A percentile compares a stretch with the other conserved stretches of the same genome.
Evolutionary conservation across 2,113 vertebrate genomes (phyloP).

Genomic region (Pseudonaja textilis): DNA sequence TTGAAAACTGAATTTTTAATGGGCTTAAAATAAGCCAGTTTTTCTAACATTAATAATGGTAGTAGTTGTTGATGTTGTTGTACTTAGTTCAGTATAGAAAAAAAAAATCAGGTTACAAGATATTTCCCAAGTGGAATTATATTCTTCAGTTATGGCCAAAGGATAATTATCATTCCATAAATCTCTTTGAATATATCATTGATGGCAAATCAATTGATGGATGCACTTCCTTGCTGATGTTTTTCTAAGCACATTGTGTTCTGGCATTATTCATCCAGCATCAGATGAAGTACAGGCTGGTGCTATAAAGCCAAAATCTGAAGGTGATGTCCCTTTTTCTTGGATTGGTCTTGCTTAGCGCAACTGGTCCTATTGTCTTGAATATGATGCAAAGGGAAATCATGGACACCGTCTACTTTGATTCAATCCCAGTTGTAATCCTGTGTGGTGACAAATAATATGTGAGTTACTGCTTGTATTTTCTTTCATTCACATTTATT

Average conservation of each 20-base stretch:
- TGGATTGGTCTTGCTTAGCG: neutral
- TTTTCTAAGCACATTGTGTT: neutral
- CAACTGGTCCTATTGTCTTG: neutral
- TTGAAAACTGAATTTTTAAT: neutral
- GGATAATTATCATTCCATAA: neutral
- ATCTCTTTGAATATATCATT: neutral
- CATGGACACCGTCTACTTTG: neutral
- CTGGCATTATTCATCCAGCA: neutral
- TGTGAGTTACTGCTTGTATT: constrained; percentile 36
- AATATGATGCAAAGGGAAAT: neutral
- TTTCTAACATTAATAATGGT: neutral
- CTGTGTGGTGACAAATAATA: neutral
- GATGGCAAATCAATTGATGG: neutral
- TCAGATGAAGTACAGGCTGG: neutral
- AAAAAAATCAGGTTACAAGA: neutral
- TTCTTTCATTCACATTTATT: constrained; percentile 67
- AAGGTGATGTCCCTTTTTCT: neutral
- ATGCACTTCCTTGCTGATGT: neutral
- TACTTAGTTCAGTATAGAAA: neutral
- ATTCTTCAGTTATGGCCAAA: neutral
- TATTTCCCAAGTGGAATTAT: neutral
- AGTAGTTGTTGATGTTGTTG: neutral
- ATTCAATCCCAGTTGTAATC: neutral
- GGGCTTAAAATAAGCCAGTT: neutral
- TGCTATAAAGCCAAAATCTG: neutral